Evolutionary conservation across 2,797 vertebrate genomes (phyloP).

Genomic region (Pseudomugil tenellus): DNA sequence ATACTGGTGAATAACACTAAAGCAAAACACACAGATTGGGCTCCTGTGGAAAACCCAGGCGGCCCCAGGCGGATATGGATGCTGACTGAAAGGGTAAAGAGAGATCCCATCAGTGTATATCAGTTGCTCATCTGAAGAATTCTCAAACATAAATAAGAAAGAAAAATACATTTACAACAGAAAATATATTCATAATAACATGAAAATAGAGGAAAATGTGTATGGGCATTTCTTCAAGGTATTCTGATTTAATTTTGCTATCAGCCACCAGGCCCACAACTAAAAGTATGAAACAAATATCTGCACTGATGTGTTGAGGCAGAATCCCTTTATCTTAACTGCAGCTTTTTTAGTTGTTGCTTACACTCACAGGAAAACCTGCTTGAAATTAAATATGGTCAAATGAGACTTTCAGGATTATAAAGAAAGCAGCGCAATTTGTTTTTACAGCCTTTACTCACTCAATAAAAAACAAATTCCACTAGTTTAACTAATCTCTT

Average conservation of each 20-base stretch:
- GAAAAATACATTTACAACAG: neutral
- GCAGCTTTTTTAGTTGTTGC: slow-evolving; percentile 6
- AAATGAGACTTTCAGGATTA: slow-evolving; percentile 25
- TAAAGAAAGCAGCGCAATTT: slow-evolving; percentile 35
- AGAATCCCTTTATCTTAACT: neutral
- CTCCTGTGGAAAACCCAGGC: slow-evolving; percentile 14
- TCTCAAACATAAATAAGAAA: neutral
- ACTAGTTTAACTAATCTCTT: slow-evolving; percentile 52
- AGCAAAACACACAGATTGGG: neutral
- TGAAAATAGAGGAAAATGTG: neutral
- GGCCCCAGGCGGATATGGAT: slow-evolving; percentile 22
- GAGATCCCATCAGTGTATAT: slow-evolving; percentile 22
- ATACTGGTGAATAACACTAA: neutral
- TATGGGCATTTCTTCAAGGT: neutral
- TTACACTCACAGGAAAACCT: slow-evolving; percentile 6
- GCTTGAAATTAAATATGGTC: slow-evolving; percentile 21
- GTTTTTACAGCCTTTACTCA: slow-evolving; percentile 47
- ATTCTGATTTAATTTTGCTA: neutral
- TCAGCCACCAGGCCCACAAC: neutral
- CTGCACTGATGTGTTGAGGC: slow-evolving; percentile 13
- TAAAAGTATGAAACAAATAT: slow-evolving; percentile 27
- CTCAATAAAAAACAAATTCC: slow-evolving; percentile 39
- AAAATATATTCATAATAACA: neutral
- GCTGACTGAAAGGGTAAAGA: slow-evolving; percentile 41
- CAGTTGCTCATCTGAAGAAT: slow-evolving; percentile 13